phyloP scores from a whole-genome alignment of 2,113 vertebrate genomes.

The Ameiurus melas region DNA sequence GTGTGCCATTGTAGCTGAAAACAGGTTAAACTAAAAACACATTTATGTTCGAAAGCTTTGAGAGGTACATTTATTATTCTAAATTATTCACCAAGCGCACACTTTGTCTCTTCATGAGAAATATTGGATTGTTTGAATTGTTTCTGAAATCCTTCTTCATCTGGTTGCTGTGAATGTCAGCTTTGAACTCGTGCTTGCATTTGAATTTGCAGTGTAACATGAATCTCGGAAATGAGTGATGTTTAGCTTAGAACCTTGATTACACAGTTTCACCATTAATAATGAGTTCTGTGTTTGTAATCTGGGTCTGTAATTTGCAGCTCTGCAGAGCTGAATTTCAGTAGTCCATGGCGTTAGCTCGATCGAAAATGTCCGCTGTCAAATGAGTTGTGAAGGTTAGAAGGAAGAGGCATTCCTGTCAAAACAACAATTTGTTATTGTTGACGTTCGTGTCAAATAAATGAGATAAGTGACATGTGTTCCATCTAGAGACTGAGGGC shows the following conservation, averaged over 20 bases:
- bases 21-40: not conserved
- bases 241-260: constrained; percentile 1
- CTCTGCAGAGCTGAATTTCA: not conserved
- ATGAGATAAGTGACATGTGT: constrained; percentile 33
- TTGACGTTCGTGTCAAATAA: constrained; percentile 30
- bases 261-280: not conserved
- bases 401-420: not conserved
- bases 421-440: constrained; percentile 19
- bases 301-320: not conserved
- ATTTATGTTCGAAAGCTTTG: not conserved
- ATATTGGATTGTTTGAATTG: not conserved
- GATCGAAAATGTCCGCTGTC: not conserved
- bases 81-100: not conserved
- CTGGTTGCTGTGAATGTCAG: not conserved
- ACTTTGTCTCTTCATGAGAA: not conserved
- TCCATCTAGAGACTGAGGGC: constrained; percentile 33
- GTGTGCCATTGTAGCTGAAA: not conserved
- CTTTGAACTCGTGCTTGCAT: constrained; percentile 6
- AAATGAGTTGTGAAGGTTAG: not conserved
- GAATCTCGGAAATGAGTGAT: not conserved
- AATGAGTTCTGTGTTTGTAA: constrained; percentile 15
- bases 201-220: not conserved
- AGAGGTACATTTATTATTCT: not conserved
- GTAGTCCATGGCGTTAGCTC: not conserved
- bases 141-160: not conserved